Evolutionary conservation across 1,140 invertebrate genomes (phyloP).

Genomic region (Araneus ventricosus): DNA sequence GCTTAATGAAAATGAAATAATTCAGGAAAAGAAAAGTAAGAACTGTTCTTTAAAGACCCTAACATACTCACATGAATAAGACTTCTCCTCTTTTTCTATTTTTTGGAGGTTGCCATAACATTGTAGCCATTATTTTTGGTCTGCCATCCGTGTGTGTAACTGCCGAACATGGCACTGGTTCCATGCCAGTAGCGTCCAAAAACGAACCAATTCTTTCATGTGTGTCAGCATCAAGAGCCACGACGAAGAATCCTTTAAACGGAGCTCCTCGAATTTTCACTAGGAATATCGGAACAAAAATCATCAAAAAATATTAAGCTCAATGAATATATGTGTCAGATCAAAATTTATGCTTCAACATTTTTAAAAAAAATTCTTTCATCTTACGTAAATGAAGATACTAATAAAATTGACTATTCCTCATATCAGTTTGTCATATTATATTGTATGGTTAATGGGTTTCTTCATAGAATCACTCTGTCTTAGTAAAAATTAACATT

Average conservation of each 20-base stretch:
- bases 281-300: background rate
- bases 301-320: too few relatives aligned
- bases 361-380: too few relatives aligned
- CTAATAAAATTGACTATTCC: too few relatives aligned
- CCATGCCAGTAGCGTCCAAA: conserved; percentile 56
- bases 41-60: too few relatives aligned
- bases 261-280: conserved; percentile 74
- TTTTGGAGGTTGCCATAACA: conserved; percentile 74
- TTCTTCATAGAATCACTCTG: too few relatives aligned
- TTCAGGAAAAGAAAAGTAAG: background rate
- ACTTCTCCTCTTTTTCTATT: conserved; percentile 71
- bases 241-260: conserved; percentile 76
- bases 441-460: too few relatives aligned
- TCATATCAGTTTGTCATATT: too few relatives aligned
- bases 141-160: conserved; percentile 75
- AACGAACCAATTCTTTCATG: conserved; percentile 72
- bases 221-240: conserved; percentile 73
- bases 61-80: conserved; percentile 67
- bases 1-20: too few relatives aligned
- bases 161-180: conserved; percentile 73
- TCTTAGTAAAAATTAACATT: too few relatives aligned
- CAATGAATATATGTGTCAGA: too few relatives aligned
- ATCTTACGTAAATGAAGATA: too few relatives aligned
- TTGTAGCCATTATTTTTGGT: conserved; percentile 59
- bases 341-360: too few relatives aligned